Evolutionary conservation across 35 echinoderm and acorn worm species (phyloP).

Genomic region (Holothuria glaberrima): DNA sequence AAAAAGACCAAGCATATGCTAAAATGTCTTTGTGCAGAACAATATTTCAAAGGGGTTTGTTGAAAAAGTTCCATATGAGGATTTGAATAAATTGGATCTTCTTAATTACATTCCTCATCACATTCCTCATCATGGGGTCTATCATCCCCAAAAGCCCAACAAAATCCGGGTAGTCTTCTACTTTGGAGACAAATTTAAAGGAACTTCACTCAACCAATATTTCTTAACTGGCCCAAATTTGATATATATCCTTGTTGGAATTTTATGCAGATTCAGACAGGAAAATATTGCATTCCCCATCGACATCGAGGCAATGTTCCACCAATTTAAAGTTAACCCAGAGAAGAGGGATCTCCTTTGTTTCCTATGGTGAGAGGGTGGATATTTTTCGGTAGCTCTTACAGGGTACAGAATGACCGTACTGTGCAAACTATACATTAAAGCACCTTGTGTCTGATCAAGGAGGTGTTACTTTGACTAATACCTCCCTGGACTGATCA

Average conservation of each 20-base stretch:
- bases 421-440: constrained; percentile 64
- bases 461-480: too few species aligned
- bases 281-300: constrained; percentile 46
- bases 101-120: too few species aligned
- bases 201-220: constrained; percentile 54
- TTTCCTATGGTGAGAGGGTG: constrained; percentile 65
- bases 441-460: constrained; percentile 43
- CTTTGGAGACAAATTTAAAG: constrained; percentile 52
- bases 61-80: background rate
- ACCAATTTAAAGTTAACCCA: constrained; percentile 35
- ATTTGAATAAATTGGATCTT: background rate
- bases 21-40: background rate
- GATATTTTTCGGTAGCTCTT: constrained; percentile 13
- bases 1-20: constrained; percentile 10
- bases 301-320: constrained; percentile 77
- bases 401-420: constrained; percentile 58
- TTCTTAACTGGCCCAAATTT: constrained; percentile 68
- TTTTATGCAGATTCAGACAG: constrained; percentile 67
- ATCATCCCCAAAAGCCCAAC: constrained; percentile 27
- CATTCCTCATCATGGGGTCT: background rate
- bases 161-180: constrained; percentile 69
- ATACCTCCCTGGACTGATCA: too few species aligned
- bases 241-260: constrained; percentile 53
- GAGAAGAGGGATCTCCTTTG: constrained; percentile 52
- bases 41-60: background rate